Evolutionary conservation across 2,113 vertebrate genomes (phyloP), one percentile per base, ranked within the genome.

Genomic region (Maccullochella peelii): DNA sequence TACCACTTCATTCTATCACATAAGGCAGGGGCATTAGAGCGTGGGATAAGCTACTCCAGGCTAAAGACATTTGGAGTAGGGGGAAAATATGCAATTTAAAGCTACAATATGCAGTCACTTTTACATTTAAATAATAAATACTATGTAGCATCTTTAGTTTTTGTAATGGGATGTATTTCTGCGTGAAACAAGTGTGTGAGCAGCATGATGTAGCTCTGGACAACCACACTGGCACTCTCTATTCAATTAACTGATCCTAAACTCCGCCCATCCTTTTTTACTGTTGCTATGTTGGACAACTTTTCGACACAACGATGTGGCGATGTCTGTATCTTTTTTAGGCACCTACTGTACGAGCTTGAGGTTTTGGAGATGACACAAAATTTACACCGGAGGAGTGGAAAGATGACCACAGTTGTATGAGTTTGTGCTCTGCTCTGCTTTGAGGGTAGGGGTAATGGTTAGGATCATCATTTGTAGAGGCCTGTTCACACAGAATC

Each of bases 1-100:
- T 92, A 92, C 54, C 52, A 58, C 58, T 85, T 87, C 71, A 87
- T 88, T 90, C 63, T 80, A 73, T 91, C 79, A 84, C 69, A 82
- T 76, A 27, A 73, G 25, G 25, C 66, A 70, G 80, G 50, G 67
- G 33, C 67, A 77, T 76, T 74, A 10, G 68, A 66, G 54, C 62
- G 85, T 47, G 21, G 44, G 47, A 75, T 80, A 83, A 78, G 71
- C 44, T 62, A 78, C 81, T 85, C 55, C 36, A 58, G 47, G 72
- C 50, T 66, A 72, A 36, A 58, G 40, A 62, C 27, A 27, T 44
- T 1, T 42, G 8, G 65, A 62, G 50, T 73, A 80, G 68, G 57
- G 61, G 40, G 59, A 27, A 80, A 78, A 72, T 23, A 33, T 10
- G 49, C 11, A 40, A 6, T 84, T 65, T 71, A 44, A 78, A 79